Percentiles rank a stretch among this genome's conserved stretches.
Conservation (phyloP, 1,140 invertebrate genomes). For the Caenorhabditis tropicalis region DNA sequence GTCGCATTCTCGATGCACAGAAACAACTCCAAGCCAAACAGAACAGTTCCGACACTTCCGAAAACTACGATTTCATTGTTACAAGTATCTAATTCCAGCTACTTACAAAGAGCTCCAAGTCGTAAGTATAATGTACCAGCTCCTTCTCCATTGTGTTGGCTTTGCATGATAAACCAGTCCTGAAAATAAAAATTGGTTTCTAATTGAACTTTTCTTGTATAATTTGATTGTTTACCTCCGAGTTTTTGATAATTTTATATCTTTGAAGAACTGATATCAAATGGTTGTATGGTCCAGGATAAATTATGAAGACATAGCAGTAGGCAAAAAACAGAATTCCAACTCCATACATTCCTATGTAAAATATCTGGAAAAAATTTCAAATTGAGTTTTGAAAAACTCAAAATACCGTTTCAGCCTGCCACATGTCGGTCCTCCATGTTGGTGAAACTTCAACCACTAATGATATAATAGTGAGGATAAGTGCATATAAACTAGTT, state of each 20-base stretch:
- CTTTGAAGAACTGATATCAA: slow-evolving; percentile 10
- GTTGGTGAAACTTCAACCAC: slow-evolving; percentile 69
- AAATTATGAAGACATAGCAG: slow-evolving; percentile 69
- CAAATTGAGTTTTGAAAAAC: background rate
- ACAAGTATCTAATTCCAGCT: too few relatives aligned
- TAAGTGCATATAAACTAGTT: slow-evolving; percentile 66
- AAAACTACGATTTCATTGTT: slow-evolving; percentile 63
- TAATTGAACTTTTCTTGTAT: background rate
- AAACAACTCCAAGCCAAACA: slow-evolving; percentile 70
- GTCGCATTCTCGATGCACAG: slow-evolving; percentile 59
- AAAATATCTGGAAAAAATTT: slow-evolving; percentile 66
- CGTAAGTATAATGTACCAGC: slow-evolving; percentile 68
- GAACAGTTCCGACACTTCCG: slow-evolving; percentile 69
- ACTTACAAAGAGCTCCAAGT: slow-evolving; percentile 68
- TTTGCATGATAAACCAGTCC: slow-evolving; percentile 47
- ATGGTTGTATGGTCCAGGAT: slow-evolving; percentile 64
- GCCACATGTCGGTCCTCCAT: slow-evolving; percentile 67
- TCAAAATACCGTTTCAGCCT: slow-evolving; percentile 64
- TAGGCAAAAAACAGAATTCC: slow-evolving; percentile 67
- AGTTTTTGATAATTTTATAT: slow-evolving; percentile 16
- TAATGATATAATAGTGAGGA: slow-evolving; percentile 70
- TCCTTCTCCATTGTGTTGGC: slow-evolving; percentile 63
- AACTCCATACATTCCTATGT: slow-evolving; percentile 67
- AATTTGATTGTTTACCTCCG: background rate
- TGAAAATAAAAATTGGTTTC: slow-evolving; percentile 18